These are phyloP conservation scores for Bombus cullumanus DNA, from an alignment of 1,140 invertebrate genomes.

Conservation along the genomic window DNA sequence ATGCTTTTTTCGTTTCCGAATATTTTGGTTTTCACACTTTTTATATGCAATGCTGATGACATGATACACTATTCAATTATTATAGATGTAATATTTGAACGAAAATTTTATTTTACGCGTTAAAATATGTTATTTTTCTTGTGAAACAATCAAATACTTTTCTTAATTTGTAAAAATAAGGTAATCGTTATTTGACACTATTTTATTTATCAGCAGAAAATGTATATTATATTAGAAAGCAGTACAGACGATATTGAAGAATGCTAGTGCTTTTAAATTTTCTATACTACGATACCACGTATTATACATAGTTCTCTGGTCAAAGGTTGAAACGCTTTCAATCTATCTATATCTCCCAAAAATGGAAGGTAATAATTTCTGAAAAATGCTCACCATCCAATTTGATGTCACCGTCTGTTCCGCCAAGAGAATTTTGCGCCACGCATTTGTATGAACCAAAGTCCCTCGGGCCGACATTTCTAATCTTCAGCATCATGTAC, in stretches of 20 bases:
- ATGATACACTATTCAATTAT: too few relatives aligned
- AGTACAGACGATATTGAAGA: neutral
- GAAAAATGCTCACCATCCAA: slow-evolving; percentile 90
- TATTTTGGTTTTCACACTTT: too few relatives aligned
- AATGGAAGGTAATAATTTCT: neutral
- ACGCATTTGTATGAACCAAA: slow-evolving; percentile 96
- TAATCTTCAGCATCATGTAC: slow-evolving; percentile 94
- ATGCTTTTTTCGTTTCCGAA: too few relatives aligned
- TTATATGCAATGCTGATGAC: too few relatives aligned
- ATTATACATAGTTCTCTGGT: neutral
- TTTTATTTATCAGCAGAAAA: neutral
- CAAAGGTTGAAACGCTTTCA: neutral
- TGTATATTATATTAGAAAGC: neutral
- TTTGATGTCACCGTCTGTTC: slow-evolving; percentile 95
- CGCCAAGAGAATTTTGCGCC: slow-evolving; percentile 96
- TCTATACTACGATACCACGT: neutral
- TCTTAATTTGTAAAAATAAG: too few relatives aligned
- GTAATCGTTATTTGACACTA: neutral
- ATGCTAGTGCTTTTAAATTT: neutral
- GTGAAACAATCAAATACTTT: too few relatives aligned
- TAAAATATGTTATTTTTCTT: too few relatives aligned
- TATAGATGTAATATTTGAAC: too few relatives aligned
- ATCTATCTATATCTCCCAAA: neutral
- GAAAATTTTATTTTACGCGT: too few relatives aligned
- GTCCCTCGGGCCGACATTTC: slow-evolving; percentile 89